phyloP scores from a whole-genome alignment of 2,113 vertebrate species.

The Hypanus sabinus region DNA sequence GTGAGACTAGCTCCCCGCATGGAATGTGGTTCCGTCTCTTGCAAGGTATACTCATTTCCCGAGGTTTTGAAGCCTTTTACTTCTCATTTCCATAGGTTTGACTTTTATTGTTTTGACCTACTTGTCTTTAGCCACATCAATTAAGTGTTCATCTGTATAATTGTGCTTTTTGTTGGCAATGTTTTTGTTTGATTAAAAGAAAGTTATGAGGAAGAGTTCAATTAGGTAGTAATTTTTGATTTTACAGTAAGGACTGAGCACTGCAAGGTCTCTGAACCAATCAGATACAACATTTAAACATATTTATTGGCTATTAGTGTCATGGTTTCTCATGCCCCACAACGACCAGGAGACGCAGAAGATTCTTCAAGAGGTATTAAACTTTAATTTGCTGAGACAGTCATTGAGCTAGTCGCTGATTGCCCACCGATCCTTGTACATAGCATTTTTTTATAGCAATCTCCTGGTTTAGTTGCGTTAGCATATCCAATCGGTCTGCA shows the following conservation, averaged over 20 bases:
- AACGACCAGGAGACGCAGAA: no score
- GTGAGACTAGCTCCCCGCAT: not conserved
- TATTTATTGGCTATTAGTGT: no score
- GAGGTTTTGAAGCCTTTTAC: not conserved
- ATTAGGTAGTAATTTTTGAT: not conserved
- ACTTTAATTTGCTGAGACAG: no score
- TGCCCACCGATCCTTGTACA: no score
- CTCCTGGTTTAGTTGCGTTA: no score
- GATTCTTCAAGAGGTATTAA: no score
- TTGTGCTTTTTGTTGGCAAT: not conserved
- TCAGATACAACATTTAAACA: no score
- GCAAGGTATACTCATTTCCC: not conserved
- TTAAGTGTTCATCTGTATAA: not conserved
- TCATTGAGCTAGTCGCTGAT: no score
- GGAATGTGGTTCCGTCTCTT: not conserved
- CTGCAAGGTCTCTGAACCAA: not conserved
- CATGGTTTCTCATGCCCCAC: no score
- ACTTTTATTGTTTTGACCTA: not conserved
- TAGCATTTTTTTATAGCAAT: no score
- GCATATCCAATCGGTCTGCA: no score
- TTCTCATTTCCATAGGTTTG: not conserved
- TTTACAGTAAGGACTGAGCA: not conserved
- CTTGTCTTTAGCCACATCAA: not conserved
- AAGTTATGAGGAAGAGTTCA: not conserved
- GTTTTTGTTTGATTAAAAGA: not conserved